Evolutionary conservation across 1,140 invertebrate genomes (phyloP), one percentile per base, ranked within the genome.

Genomic region (Euschistus heros): DNA sequence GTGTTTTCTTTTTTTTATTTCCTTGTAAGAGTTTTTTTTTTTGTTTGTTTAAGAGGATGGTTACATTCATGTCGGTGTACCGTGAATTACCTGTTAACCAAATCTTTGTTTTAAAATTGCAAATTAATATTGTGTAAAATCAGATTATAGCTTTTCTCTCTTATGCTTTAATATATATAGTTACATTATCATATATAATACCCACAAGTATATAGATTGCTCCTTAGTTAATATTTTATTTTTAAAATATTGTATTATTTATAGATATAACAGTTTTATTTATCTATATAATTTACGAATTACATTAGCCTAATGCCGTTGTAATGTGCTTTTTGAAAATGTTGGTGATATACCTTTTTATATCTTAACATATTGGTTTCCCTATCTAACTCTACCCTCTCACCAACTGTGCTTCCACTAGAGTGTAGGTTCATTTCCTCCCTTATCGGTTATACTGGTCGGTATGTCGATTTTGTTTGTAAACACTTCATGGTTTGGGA

Each of bases 381-480:
- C 33, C 13, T 37, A 37, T 37, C 33, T 37, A 37, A 50, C n/a
- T 7, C n/a, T 50, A 63, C 46, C 20, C 46, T 33, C 46, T 33
- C 46, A 63, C 62, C 60, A 62, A 62, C 62, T 63, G 63, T 64
- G 63, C 63, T 64, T 64, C 63, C 63, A 64, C 26, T 64, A 64
- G 63, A 18, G 60, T 37, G 26, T 64, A 64, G 50, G 22, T 62
- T 62, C n/a, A 15, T 44, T 44, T 62, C 6, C 18, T 15, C 60
- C 42, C 17, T 50, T 50, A 30, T 30, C 27, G 27, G 27, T 30
- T 30, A 30, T 30, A 30, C 47, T 50, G 5, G 7, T 61, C 59
- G 30, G 59, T 61, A 61, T 61, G 30, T 61, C 59, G 30, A 61
- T 61, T 42, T 61, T 61, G 59, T 61, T 61, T 61, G 59, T 33